phyloP scores from a whole-genome alignment of 23 tunicate genomes.

The Ciona savignyi region DNA sequence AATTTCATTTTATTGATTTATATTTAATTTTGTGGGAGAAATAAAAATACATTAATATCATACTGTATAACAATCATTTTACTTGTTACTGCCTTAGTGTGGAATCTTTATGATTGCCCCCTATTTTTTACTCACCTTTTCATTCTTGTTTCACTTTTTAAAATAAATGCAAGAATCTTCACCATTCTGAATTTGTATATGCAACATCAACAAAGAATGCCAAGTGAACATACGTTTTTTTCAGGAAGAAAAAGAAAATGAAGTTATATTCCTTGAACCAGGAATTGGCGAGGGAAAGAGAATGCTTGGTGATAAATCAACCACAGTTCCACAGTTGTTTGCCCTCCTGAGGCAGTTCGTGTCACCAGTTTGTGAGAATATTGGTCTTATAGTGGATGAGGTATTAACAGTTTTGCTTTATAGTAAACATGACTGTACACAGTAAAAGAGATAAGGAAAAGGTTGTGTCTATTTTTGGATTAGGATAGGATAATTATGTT shows the following conservation, averaged over 20 bases:
- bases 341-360: slow-evolving; percentile 72
- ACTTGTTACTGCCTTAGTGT: too few relatives aligned
- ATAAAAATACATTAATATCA: too few relatives aligned
- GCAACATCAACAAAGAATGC: too few relatives aligned
- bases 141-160: neutral
- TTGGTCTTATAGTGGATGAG: slow-evolving; percentile 46
- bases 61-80: too few relatives aligned
- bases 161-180: neutral
- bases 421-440: too few relatives aligned
- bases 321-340: slow-evolving; percentile 60
- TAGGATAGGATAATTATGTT: too few relatives aligned
- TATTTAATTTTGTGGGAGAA: too few relatives aligned
- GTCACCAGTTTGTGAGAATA: slow-evolving; percentile 57
- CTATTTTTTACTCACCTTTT: neutral
- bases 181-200: too few relatives aligned
- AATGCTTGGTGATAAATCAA: slow-evolving; percentile 31
- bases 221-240: neutral
- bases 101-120: neutral
- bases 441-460: too few relatives aligned
- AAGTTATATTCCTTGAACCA: slow-evolving; percentile 75
- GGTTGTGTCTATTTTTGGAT: too few relatives aligned
- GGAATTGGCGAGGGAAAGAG: slow-evolving; percentile 77
- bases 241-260: slow-evolving; percentile 61
- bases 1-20: too few relatives aligned
- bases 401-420: slow-evolving; percentile 16